Conservation (phyloP, 2,113 vertebrate genomes). For the Acrocephalus kingi region DNA sequence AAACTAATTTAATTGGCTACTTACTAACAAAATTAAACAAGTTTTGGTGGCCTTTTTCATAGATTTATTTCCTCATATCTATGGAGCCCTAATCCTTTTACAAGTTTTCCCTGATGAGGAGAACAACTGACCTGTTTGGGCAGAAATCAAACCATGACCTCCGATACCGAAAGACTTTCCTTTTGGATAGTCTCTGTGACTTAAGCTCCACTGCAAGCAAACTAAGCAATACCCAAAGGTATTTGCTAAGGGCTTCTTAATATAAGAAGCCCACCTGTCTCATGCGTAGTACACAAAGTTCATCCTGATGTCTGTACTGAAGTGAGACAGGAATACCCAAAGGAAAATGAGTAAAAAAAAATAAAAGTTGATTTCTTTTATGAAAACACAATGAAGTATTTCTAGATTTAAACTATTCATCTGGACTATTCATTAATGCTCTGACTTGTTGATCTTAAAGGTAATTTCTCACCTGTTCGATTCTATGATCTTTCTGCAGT, state of each 20-base stretch:
- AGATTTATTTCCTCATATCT: background rate
- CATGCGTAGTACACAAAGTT: background rate
- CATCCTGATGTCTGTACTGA: background rate
- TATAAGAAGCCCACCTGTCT: background rate
- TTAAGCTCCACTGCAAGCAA: background rate
- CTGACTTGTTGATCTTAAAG: background rate
- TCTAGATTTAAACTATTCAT: background rate
- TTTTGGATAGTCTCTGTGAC: background rate
- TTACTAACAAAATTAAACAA: background rate
- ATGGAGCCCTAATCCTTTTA: background rate
- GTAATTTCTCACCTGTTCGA: rapidly evolving
- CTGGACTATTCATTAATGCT: background rate
- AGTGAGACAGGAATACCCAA: background rate
- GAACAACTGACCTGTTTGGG: background rate
- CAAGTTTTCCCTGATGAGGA: background rate
- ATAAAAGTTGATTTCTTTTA: background rate
- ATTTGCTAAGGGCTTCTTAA: background rate
- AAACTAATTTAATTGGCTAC: background rate
- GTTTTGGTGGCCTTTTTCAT: background rate
- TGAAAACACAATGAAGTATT: background rate
- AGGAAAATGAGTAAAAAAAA: background rate
- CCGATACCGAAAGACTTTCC: background rate
- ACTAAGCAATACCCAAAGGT: background rate
- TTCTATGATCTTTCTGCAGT: background rate
- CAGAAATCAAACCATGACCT: background rate